phyloP scores from a whole-genome alignment of 2,797 vertebrate genomes.

The Anguilla megastoma region DNA sequence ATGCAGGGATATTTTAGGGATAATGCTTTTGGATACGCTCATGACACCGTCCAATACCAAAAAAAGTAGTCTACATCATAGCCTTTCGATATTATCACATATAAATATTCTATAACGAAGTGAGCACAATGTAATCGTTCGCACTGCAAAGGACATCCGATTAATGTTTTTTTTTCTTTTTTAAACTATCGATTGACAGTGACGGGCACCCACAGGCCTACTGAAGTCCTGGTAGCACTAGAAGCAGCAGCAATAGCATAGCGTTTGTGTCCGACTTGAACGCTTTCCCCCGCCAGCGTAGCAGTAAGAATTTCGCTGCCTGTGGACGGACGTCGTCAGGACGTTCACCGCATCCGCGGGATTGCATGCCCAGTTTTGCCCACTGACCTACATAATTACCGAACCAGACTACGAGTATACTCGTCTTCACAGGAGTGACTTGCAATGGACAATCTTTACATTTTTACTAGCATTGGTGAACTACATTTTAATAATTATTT shows the following conservation, averaged over 20 bases:
- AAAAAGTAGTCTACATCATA: neutral
- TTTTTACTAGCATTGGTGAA: neutral
- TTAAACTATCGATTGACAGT: neutral
- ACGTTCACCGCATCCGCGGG: neutral
- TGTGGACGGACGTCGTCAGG: neutral
- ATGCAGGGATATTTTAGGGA: neutral
- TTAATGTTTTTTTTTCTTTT: neutral
- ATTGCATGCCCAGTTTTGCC: neutral
- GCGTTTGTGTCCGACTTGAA: neutral
- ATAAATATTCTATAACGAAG: neutral
- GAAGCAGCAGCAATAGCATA: neutral
- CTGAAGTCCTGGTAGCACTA: neutral
- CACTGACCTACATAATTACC: neutral
- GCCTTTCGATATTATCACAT: neutral
- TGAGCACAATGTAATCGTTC: neutral
- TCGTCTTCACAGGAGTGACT: neutral
- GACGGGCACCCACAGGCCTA: neutral
- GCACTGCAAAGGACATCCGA: neutral
- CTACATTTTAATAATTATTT: neutral
- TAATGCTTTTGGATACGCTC: neutral
- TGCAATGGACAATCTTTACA: neutral
- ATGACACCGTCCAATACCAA: neutral
- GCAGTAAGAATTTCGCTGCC: neutral
- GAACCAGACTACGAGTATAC: neutral
- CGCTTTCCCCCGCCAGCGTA: neutral